phyloP scores from a whole-genome alignment of 2,888 invertebrate species.

The Salticus scenicus region DNA sequence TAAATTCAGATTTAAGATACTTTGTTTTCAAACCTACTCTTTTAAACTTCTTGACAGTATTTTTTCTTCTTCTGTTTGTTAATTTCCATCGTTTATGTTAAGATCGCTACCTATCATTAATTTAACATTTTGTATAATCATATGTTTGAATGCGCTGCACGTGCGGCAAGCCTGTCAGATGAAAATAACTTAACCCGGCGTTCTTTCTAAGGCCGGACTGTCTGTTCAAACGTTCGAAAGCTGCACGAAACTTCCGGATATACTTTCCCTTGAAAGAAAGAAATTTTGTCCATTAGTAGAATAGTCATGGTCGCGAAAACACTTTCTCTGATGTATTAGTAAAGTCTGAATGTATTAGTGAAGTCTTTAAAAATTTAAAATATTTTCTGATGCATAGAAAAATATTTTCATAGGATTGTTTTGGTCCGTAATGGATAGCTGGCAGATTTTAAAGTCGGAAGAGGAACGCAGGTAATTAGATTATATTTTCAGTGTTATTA shows the following conservation, averaged over 20 bases:
- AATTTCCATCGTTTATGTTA: not conserved
- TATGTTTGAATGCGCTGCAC: not conserved
- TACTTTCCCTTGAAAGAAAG: not conserved
- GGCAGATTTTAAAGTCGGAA: not conserved
- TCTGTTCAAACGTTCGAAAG: not conserved
- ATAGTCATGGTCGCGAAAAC: not conserved
- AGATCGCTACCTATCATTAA: not conserved
- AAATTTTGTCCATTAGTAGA: not conserved
- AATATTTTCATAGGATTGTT: too few species aligned
- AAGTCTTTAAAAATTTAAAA: too few species aligned
- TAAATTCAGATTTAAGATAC: not conserved
- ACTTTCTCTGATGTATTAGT: too few species aligned
- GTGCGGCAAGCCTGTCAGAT: not conserved
- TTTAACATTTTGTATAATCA: not conserved
- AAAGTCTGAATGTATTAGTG: too few species aligned
- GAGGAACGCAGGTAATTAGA: not conserved
- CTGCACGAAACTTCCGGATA: not conserved
- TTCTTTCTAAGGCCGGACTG: slow-evolving; percentile 1
- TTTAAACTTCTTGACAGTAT: too few species aligned
- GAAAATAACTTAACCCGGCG: not conserved
- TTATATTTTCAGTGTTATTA: not conserved
- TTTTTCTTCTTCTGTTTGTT: not conserved
- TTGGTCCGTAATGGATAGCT: not conserved
- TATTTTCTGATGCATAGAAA: too few species aligned
- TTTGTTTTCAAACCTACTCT: too few species aligned